Evolutionary conservation across 2,888 invertebrate genomes (phyloP).

Genomic region (Sesia apiformis): DNA sequence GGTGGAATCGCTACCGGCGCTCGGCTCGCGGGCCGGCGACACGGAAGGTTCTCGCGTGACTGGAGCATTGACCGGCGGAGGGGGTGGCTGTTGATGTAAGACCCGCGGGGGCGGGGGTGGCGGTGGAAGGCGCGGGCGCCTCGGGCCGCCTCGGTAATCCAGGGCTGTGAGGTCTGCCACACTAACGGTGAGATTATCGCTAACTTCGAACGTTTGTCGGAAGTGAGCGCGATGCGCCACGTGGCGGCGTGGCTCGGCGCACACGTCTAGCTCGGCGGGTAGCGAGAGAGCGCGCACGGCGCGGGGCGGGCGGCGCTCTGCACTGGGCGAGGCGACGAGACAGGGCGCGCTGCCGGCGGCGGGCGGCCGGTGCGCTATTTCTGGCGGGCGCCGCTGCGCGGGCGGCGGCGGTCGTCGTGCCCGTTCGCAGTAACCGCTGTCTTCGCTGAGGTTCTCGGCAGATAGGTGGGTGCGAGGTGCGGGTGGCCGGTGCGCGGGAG

Average conservation of each 20-base stretch:
- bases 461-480: slow-evolving; percentile 74
- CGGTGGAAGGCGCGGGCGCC: slow-evolving; percentile 51
- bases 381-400: slow-evolving; percentile 36
- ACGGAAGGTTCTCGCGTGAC: slow-evolving; percentile 19
- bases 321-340: slow-evolving; percentile 38
- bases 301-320: slow-evolving; percentile 45
- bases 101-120: slow-evolving; percentile 44
- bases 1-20: slow-evolving; percentile 63
- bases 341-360: slow-evolving; percentile 56
- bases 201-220: slow-evolving; percentile 62
- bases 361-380: slow-evolving; percentile 42
- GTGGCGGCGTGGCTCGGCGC: slow-evolving; percentile 56
- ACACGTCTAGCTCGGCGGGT: slow-evolving; percentile 80
- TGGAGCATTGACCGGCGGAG: slow-evolving; percentile 12
- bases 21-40: slow-evolving; percentile 51
- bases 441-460: slow-evolving; percentile 86
- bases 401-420: slow-evolving; percentile 52
- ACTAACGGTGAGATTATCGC: slow-evolving; percentile 73
- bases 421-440: slow-evolving; percentile 83
- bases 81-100: slow-evolving; percentile 8
- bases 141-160: slow-evolving; percentile 62
- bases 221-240: slow-evolving; percentile 50
- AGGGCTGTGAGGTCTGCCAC: slow-evolving; percentile 77
- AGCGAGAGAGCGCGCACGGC: slow-evolving; percentile 68
- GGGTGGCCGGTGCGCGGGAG: slow-evolving; percentile 35